Conservation (phyloP, 2,113 vertebrate genomes). For the Euleptes europaea region DNA sequence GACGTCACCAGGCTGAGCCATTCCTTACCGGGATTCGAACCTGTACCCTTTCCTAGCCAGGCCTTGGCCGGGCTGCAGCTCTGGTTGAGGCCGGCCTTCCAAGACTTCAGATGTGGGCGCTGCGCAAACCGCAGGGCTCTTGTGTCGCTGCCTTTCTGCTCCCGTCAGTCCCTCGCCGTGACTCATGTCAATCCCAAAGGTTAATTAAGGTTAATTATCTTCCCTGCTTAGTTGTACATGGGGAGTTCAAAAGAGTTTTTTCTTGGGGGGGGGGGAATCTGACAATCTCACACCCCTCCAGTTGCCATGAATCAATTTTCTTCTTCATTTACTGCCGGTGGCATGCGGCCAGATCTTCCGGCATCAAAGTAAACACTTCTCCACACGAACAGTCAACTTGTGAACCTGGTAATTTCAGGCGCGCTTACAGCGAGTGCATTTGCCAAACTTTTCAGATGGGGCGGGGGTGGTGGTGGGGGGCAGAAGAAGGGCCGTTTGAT, state of each 20-base stretch:
- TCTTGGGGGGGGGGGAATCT: constrained; percentile 8
- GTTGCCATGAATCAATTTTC: constrained; percentile 73
- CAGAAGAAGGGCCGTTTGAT: constrained; percentile 64
- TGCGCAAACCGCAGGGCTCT: not conserved
- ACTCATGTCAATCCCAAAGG: constrained; percentile 70
- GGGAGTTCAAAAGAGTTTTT: constrained; percentile 65
- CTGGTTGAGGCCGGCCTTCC: not conserved
- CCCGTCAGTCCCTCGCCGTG: constrained; percentile 52
- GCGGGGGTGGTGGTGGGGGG: not conserved
- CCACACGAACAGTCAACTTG: constrained; percentile 72
- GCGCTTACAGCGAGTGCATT: constrained; percentile 57
- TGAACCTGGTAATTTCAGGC: constrained; percentile 73
- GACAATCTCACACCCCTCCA: constrained; percentile 64
- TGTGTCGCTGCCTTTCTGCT: not conserved
- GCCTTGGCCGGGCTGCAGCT: not conserved
- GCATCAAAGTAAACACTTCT: constrained; percentile 71
- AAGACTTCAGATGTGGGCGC: not conserved
- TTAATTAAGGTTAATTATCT: constrained; percentile 77
- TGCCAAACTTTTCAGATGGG: constrained; percentile 32
- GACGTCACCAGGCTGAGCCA: not conserved
- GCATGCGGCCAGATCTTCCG: constrained; percentile 63
- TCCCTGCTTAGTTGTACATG: constrained; percentile 69
- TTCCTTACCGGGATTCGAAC: not conserved
- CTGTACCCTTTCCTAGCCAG: not conserved
- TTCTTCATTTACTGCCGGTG: constrained; percentile 72